Evolutionary conservation across 2,888 invertebrate species (phyloP).

Genomic region (Melipona beecheii): DNA sequence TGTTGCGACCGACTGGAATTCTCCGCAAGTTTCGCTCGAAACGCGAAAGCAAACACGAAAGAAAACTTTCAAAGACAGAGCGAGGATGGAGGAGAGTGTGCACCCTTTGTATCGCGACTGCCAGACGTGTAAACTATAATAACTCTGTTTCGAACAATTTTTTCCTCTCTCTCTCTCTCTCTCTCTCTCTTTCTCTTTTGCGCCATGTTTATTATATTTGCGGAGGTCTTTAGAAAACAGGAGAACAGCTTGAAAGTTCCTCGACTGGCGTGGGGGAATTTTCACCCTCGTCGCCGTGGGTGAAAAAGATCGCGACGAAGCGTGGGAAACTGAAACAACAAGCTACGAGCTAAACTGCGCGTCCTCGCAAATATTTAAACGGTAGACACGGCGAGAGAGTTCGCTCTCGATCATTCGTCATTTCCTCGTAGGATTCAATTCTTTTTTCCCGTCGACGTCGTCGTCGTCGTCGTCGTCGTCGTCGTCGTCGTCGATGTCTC

Average conservation of each 20-base stretch:
- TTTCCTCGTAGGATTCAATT: not conserved
- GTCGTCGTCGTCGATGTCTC: not conserved
- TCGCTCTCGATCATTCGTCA: conserved; percentile 7
- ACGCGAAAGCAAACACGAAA: not conserved
- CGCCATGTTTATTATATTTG: conserved; percentile 12
- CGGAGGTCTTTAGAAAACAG: not conserved
- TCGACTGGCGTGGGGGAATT: too few species aligned
- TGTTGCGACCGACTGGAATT: conserved; percentile 4
- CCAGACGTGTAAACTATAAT: not conserved
- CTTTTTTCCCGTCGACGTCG: not conserved
- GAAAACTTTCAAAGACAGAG: not conserved
- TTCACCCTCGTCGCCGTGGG: too few species aligned
- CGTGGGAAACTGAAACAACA: not conserved
- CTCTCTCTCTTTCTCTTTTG: not conserved
- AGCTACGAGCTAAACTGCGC: not conserved
- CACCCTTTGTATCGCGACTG: not conserved
- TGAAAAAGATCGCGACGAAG: not conserved
- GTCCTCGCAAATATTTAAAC: conserved; percentile 7
- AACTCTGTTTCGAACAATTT: not conserved
- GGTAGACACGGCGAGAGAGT: conserved; percentile 5
- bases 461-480: too few species aligned
- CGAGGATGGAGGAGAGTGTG: not conserved
- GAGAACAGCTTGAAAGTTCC: not conserved
- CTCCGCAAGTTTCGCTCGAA: not conserved
- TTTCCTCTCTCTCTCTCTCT: not conserved